Conservation (phyloP, 2,797 vertebrate species). For the Sphenodon punctatus region DNA sequence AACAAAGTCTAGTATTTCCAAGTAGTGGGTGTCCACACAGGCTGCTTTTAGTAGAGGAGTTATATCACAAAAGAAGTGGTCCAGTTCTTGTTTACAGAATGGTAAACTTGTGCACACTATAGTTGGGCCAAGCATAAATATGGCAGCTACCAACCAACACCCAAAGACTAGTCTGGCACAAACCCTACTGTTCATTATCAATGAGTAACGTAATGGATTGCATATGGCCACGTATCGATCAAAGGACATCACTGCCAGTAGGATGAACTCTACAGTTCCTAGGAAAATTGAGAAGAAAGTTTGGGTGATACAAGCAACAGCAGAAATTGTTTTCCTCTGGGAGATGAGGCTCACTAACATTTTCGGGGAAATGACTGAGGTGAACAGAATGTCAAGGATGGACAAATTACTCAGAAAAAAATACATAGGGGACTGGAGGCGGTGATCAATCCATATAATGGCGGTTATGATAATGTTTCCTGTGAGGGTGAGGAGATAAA, state of each 20-base stretch:
- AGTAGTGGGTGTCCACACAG: conserved; percentile 8
- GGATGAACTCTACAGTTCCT: conserved; percentile 21
- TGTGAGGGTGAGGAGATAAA: not conserved
- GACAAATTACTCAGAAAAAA: conserved; percentile 42
- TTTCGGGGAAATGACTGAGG: conserved; percentile 26
- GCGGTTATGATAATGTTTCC: not conserved
- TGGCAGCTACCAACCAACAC: conserved; percentile 34
- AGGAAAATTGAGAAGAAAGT: too few relatives aligned
- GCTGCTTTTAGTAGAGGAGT: conserved; percentile 16
- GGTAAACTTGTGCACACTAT: conserved; percentile 17
- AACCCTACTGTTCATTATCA: not conserved
- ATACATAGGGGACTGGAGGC: conserved; percentile 36
- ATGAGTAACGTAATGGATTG: not conserved
- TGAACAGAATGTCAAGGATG: conserved; percentile 32
- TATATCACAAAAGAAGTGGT: conserved; percentile 48
- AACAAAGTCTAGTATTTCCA: not conserved
- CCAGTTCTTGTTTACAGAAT: conserved; percentile 34
- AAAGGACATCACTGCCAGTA: conserved; percentile 8
- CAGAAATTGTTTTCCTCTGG: conserved; percentile 13
- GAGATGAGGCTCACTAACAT: conserved; percentile 15
- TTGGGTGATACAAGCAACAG: not conserved
- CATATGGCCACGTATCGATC: conserved; percentile 18
- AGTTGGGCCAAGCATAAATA: conserved; percentile 14
- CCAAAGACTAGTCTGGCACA: conserved; percentile 24
- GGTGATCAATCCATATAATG: not conserved